Base-by-base conservation (phyloP, 2,888 invertebrate genomes). In the Xestia ashworthii region DNA sequence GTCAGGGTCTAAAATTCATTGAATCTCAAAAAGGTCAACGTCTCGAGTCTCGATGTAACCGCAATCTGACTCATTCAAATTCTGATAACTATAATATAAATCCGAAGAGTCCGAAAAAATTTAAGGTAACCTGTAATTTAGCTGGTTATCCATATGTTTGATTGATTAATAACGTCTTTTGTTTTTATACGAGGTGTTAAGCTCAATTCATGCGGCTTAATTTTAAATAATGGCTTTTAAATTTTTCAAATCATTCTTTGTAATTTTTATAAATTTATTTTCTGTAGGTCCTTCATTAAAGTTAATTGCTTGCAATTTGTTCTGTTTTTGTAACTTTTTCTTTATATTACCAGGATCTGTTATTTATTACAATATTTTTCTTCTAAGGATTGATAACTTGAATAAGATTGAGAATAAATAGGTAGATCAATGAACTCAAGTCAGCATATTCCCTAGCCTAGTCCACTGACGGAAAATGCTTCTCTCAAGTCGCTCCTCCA, bases 11-110 rank as follows among this genome's bases (percentile, higher is more conserved):
- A 55, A 53, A 68, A 82, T 58, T 73, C 70, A 86, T 71, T 81
- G 71, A 73, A 81, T 80, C 82, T 71, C 55, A 77, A 78, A 58
- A 82, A 76, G 87, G 87, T 88, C 87, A 88, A 82, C 67, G 87
- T 74, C 78, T 87, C 64, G 64, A 70, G 77, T 58, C 71, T 82
- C 64, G 62, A 46, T n/a, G 66, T 78, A 78, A 78, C 66, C 74
- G 74, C 64, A 55, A 44, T 60, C 38, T 88, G 87, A 88, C 83
- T 88, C 89, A 88, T 72, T 60, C 64, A 46, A 73, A 68, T 87
- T 85, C 80, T 60, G 58, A 80, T 14, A 80, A 80, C 75, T 81
- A 66, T 74, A 71, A n/a, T 68, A 67, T 69, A 74, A 75, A 50
- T 48, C 22, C 5, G 32, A 8, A 53, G 55, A 44, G 19, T 62